These are phyloP conservation scores for Hucho hucho DNA, from an alignment of 2,113 vertebrate species.

Conservation along the genomic window DNA sequence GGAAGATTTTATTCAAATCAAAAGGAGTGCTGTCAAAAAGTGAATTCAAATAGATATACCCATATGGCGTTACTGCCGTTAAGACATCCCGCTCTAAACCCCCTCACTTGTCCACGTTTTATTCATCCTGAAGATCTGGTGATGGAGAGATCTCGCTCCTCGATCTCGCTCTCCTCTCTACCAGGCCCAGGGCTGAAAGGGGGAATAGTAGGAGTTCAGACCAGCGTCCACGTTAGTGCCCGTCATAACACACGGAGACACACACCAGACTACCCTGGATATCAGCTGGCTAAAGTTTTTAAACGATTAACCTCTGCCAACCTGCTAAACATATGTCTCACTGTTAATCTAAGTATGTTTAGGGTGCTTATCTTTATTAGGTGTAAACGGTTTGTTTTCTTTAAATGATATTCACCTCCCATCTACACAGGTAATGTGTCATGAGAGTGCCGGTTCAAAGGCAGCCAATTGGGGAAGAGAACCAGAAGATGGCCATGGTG, in stretches of 20 bases:
- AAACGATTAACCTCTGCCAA: slow-evolving; percentile 46
- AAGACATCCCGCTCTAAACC: slow-evolving; percentile 35
- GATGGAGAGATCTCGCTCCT: slow-evolving; percentile 7
- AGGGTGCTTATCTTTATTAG: slow-evolving; percentile 41
- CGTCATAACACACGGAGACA: slow-evolving; percentile 51
- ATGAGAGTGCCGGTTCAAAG: slow-evolving; percentile 31
- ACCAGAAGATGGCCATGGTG: slow-evolving; percentile 39
- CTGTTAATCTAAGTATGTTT: slow-evolving; percentile 47
- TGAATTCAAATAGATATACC: too few species aligned
- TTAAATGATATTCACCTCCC: slow-evolving; percentile 50
- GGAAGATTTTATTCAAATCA: too few species aligned
- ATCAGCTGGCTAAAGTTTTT: slow-evolving; percentile 17
- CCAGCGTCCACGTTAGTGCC: slow-evolving; percentile 27
- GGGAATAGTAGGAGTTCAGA: slow-evolving; percentile 13
- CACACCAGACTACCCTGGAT: slow-evolving; percentile 33
- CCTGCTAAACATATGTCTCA: slow-evolving; percentile 40
- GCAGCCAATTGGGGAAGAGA: slow-evolving; percentile 42
- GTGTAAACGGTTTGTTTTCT: slow-evolving; percentile 38
- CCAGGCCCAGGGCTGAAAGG: background rate
- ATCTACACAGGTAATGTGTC: slow-evolving; percentile 28
- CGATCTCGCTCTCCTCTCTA: slow-evolving; percentile 15
- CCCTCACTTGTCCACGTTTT: background rate
- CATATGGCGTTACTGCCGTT: slow-evolving; percentile 32
- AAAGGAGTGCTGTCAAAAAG: too few species aligned
- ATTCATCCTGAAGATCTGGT: slow-evolving; percentile 16